Conservation (phyloP, 1,140 invertebrate species). For the Thaumetopoea pityocampa region DNA sequence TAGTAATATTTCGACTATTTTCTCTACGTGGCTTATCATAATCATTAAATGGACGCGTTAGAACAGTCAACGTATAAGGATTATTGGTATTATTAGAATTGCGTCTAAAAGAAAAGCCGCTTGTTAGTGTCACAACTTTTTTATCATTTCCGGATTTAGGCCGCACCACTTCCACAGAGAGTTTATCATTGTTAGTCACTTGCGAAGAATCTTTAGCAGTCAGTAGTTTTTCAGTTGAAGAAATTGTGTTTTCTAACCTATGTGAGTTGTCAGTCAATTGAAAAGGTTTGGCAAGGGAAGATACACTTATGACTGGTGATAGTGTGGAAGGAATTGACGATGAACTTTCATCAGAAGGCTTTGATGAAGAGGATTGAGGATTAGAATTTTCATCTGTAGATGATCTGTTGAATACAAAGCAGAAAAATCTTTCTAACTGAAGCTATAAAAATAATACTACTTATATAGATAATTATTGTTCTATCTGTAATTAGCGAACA, state of each 20-base stretch:
- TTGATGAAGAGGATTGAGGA: conserved; percentile 47
- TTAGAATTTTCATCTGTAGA: conserved; percentile 71
- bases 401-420: conserved; percentile 77
- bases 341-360: conserved; percentile 40
- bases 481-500: conserved; percentile 1
- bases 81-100: conserved; percentile 59
- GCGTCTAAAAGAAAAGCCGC: conserved; percentile 68
- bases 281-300: conserved; percentile 66
- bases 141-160: conserved; percentile 36
- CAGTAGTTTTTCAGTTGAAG: conserved; percentile 44
- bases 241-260: conserved; percentile 44
- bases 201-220: conserved; percentile 36
- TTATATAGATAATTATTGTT: conserved; percentile 14
- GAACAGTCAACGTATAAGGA: conserved; percentile 63
- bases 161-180: conserved; percentile 36
- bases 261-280: conserved; percentile 61
- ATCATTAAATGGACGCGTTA: conserved; percentile 46
- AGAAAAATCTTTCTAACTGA: conserved; percentile 71
- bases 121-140: conserved; percentile 62
- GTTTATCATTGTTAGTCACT: conserved; percentile 44
- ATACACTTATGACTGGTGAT: conserved; percentile 54
- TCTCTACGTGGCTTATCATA: conserved; percentile 25
- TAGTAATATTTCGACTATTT: conserved; percentile 16
- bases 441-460: conserved; percentile 34
- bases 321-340: conserved; percentile 35